A percentile compares a stretch with the other conserved stretches of the same genome.
These are phyloP conservation scores for Allygus modestus DNA, from an alignment of 2,888 invertebrate species.

Conservation along the genomic window DNA sequence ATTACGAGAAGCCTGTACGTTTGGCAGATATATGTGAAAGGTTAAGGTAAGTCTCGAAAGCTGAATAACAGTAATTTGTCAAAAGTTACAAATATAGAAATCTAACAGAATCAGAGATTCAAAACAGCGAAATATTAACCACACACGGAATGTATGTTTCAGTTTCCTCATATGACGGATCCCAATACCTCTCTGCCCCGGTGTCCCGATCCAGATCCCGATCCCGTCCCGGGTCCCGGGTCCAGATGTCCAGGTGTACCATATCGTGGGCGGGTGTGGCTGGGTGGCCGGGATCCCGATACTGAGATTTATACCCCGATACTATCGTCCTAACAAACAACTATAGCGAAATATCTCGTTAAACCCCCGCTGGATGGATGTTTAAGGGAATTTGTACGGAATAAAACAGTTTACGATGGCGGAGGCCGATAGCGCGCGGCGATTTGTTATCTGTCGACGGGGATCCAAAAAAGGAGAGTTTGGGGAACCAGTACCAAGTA, in stretches of 20 bases:
- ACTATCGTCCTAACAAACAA: constrained; percentile 61
- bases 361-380: constrained; percentile 62
- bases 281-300: constrained; percentile 52
- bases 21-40: too few species aligned
- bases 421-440: constrained; percentile 32
- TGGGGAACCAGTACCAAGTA: not conserved
- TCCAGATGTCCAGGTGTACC: not conserved
- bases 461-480: constrained; percentile 57
- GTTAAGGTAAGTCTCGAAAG: too few species aligned
- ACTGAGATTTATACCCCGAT: constrained; percentile 58
- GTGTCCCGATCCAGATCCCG: not conserved
- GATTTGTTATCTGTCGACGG: constrained; percentile 45
- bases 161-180: not conserved
- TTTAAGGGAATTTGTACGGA: constrained; percentile 64
- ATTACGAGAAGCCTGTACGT: too few species aligned
- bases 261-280: constrained; percentile 33
- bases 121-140: too few species aligned
- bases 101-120: too few species aligned
- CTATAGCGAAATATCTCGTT: constrained; percentile 63
- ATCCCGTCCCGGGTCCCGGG: not conserved
- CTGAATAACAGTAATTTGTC: too few species aligned
- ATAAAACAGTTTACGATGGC: constrained; percentile 64
- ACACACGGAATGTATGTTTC: too few species aligned
- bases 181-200: not conserved
- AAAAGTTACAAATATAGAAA: too few species aligned